These are phyloP conservation scores for Coenobita brevimanus DNA, from an alignment of 1,140 invertebrate genomes.

Conservation along the genomic window DNA sequence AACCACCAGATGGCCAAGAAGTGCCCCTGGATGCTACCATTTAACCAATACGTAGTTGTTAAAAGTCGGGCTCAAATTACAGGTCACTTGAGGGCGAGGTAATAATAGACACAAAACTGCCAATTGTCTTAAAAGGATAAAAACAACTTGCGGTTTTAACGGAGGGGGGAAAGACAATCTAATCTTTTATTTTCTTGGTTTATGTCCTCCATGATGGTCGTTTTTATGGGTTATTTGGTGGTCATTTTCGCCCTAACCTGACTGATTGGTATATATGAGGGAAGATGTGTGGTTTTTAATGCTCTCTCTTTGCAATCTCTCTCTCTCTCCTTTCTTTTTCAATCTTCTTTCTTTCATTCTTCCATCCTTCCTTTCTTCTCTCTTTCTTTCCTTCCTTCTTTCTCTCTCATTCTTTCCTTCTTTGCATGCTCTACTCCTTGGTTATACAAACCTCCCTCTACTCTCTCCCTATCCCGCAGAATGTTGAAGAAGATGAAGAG, in stretches of 20 bases:
- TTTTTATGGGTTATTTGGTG: too few species aligned
- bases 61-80: slow-evolving; percentile 30
- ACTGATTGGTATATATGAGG: too few species aligned
- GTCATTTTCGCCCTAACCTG: too few species aligned
- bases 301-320: too few species aligned
- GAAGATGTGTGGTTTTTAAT: too few species aligned
- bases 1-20: slow-evolving; percentile 20
- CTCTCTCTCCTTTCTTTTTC: slow-evolving; percentile 2
- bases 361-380: neutral
- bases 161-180: neutral
- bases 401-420: neutral
- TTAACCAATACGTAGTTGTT: slow-evolving; percentile 33
- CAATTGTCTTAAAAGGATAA: slow-evolving; percentile 12
- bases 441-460: neutral
- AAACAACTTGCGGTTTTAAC: neutral
- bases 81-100: neutral
- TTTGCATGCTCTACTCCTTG: neutral
- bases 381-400: neutral
- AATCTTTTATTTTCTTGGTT: neutral
- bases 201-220: too few species aligned
- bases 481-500: neutral
- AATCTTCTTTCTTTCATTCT: too few species aligned
- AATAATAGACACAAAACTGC: slow-evolving; percentile 1
- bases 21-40: slow-evolving; percentile 17
- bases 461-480: neutral